Base-by-base conservation (phyloP, 2,113 vertebrate species). In the Copsychus sechellarum region DNA sequence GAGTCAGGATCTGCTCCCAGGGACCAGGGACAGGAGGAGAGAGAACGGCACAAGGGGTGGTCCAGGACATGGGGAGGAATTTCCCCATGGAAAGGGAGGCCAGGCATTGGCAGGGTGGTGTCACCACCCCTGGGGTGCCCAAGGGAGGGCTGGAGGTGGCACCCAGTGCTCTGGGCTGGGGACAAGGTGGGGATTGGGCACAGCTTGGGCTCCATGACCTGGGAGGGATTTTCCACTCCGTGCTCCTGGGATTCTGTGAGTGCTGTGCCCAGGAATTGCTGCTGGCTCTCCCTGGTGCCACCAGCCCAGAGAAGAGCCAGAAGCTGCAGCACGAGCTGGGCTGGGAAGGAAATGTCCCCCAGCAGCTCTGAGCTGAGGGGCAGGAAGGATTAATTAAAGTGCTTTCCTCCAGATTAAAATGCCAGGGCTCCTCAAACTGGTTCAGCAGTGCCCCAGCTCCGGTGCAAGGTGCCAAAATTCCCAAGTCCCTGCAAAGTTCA, bases 401-500 rank as follows among this genome's bases (percentile, higher is more conserved):
- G 42, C 45, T 60, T 83, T n/a, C 24, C 5, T n/a, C 2, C 29
- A 5, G 61, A 8, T 28, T 29, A 5, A 69, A 74, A 53, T 2
- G 8, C 58, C n/a, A 12, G 57, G 14, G 24, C 51, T 76, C 50
- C 78, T 42, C 87, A 53, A 7, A 86, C 81, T 84, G 86, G 61
- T 95, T 80, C 20, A 64, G 71, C 93, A 34, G 88, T 42, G 83
- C 77, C 71, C 78, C 73, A 14, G 58, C 66, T 54, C 62, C 20
- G 14, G 22, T 21, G 60, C 47, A 88, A 42, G 47, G 51, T 73
- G 92, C 86, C 84, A 70, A 57, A 90, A 70, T 80, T 77, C 65
- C 66, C 73, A 91, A 84, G 25, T 88, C 76, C 73, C 38, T 36
- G 29, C 61, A 26, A 11, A 93, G 94, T 92, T 97, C 88, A 91